Percentiles rank a stretch among this genome's conserved stretches.
phyloP scores from a whole-genome alignment of 2,888 invertebrate species.

The Apotomis capreana region DNA sequence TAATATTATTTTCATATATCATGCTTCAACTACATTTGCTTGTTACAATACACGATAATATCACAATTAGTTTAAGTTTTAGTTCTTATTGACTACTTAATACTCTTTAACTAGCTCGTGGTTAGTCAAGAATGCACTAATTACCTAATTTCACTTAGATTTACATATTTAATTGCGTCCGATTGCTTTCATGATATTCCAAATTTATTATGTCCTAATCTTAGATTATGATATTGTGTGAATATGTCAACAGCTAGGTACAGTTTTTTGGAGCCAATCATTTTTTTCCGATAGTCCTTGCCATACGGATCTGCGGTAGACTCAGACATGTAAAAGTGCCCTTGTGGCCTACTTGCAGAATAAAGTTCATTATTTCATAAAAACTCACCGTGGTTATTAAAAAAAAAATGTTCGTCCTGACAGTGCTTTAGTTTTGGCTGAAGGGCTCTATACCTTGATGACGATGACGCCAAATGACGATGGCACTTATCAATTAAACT shows the following conservation, averaged over 20 bases:
- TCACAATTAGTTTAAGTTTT: conserved; percentile 24
- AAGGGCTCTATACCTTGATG: too few species aligned
- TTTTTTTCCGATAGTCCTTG: too few species aligned
- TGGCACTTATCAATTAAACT: not conserved
- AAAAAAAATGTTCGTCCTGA: too few species aligned
- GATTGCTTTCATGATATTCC: not conserved
- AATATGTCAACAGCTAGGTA: too few species aligned
- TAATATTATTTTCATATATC: conserved; percentile 2
- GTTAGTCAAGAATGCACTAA: not conserved
- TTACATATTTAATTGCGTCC: not conserved
- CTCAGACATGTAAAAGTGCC: too few species aligned
- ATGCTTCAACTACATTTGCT: not conserved
- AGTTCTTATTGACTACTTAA: conserved; percentile 5
- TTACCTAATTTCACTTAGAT: not conserved
- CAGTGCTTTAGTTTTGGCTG: too few species aligned
- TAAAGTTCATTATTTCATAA: too few species aligned
- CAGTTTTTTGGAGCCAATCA: too few species aligned
- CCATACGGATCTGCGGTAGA: too few species aligned
- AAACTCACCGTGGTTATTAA: too few species aligned
- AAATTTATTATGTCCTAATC: not conserved
- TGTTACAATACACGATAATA: not conserved
- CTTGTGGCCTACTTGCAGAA: too few species aligned
- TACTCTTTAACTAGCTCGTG: not conserved
- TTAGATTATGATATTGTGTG: not conserved
- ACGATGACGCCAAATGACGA: too few species aligned